Base-by-base conservation (phyloP, 2,113 vertebrate genomes). In the Eurystomus gularis region DNA sequence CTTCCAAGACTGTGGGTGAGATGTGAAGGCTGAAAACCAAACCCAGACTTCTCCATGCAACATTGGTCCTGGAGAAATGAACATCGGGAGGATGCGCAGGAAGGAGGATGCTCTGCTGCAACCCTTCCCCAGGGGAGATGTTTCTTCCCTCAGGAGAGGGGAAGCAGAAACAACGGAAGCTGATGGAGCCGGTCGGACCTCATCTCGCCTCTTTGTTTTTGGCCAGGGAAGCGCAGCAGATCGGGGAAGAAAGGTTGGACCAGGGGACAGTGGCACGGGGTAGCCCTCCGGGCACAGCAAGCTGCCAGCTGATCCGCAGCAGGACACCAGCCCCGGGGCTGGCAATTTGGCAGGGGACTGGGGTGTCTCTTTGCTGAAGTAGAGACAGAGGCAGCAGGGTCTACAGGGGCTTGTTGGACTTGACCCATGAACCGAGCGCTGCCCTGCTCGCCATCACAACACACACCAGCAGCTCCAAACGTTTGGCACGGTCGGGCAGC, bases 381-480 rank as follows among this genome's bases (percentile, higher is more conserved):
- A 1, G 51, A 82, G 39, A 75, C 1, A 1, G 62, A 75, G 60
- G 70, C 2, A 1, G 31, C 2, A 0, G 26, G 17, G 25, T 46
- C 57, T 48, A 7, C 66, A 64, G 88, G 0, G 0, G 26, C 40
- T 28, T 14, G 9, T 14, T 20, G 71, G 84, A 19, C 57, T 19
- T 3, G 7, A 88, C 60, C 42, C 25, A 6, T 2, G 16, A 51
- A 23, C 16, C 0, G 5, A 58, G 35, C 0, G 2, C 35, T 84
- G 7, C 33, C 33, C 0, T 0, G 0, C 40, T 39, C 1, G 0
- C 69, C 5, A 2, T 7, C 0, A 24, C 46, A 48, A 49, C 25
- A 17, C 61, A 5, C 28, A 18, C 13, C 25, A 9, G 48, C 76
- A 52, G 62, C 77, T 96, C 75, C 48, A 29, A n/a, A 24, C 6